Evolutionary conservation across 1,140 invertebrate genomes (phyloP), one percentile per base, ranked within the genome.

Genomic region (Pseudoatta argentina): DNA sequence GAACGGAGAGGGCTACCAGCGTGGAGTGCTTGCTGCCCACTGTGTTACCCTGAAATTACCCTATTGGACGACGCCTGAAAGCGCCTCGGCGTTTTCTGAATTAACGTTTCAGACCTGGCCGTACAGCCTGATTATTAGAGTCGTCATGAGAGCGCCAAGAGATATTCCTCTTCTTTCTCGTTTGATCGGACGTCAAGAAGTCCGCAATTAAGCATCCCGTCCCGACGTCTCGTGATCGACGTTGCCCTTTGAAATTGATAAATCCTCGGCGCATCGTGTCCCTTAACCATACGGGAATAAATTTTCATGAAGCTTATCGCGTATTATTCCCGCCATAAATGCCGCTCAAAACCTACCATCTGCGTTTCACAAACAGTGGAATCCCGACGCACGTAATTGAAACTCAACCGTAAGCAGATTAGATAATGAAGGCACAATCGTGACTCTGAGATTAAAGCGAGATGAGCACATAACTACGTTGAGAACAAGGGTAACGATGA

Each of bases 1-100:
- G 88, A 91, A 90, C 86, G 83, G 64, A 79, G 66, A 67, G 78
- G 86, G 53, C 83, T 86, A 81, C 64, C 59, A 79, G 21, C 63
- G 75, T 69, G 30, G 63, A 85, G 77, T 89, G 76, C 85, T 89
- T 55, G 73, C 55, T 88, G 79, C 71, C 87, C 85, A 88, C 85
- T 77, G 66, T 79, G 86, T 91, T 91, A 91, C 86, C 87, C 86
- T 90, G 88, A 92, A 92, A 89, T 92, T 92, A 90, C 79, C 87
- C 88, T 86, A 91, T 79, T 88, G 78, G 67, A 90, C 85, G 87
- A 88, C 89, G 86, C 66, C 81, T 86, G 72, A 85, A 81, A 88
- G 78, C 61, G 73, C 87, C 88, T 85, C 87, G 57, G 77, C 82
- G 82, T 88, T 88, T 88, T 85, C 88, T 78, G 67, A 83, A 86